Base-by-base conservation (phyloP, 2,888 invertebrate species). In the Deroplatys truncata region DNA sequence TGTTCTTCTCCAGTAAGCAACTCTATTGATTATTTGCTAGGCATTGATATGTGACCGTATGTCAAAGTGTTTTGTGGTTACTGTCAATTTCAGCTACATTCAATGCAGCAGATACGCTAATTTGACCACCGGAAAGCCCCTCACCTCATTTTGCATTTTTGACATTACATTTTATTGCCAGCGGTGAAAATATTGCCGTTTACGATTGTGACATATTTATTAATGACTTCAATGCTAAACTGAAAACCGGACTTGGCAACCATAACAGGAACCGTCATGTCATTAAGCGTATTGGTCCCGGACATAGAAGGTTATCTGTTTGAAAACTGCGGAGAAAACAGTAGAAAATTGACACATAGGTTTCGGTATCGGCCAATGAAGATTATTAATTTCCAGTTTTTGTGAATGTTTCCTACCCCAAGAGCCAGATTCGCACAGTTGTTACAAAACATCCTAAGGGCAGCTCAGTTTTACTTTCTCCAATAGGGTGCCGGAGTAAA, bases 61-160 rank as follows among this genome's bases (percentile, higher is more conserved):
- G 85, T 28, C 85, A 85, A 56, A 49, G 56, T 56, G 85, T 85
- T 85, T 85, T 85, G 85, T 85, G 85, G 20, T 49, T 85, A 72
- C 85, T 85, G 85, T 85, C 85, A 85, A 49, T 85, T 85, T 28
- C 85, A 85, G 43, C 85, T 85, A 56, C 15, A 85, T 85, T 31
- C 35, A 13, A 72, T 72, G 25, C 35, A 49, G 56, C 13, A 49
- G 85, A 49, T 85, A 28, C 85, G 49, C 56, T 85, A 85, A 85
- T 56, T 85, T 85, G 85, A 56, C 49, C n/a, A 49, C 43, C 49
- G 49, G 85, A 49, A 20, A 49, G 7, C 56, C 84, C 31, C 35
- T n/a, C 35, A 31, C 35, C 84, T 25, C 84, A 85, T 72, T 72
- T 72, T 25, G 56, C 25, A 72, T 72, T 72, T 72, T 72, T 72